Evolutionary conservation across 2,113 vertebrate genomes (phyloP).

Genomic region (Chascanopsetta lugubris): DNA sequence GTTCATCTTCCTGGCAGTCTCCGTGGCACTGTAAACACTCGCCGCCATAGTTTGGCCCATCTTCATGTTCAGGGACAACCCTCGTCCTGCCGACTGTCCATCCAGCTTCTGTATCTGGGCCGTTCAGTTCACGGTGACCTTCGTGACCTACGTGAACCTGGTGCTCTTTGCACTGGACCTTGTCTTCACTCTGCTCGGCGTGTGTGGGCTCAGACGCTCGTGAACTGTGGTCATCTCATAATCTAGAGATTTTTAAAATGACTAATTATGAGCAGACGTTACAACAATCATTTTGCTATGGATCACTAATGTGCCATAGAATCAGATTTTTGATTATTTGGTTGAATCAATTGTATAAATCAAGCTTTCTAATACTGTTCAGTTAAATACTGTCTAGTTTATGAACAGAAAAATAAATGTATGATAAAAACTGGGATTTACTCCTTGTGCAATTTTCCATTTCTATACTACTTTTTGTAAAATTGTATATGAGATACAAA

Average conservation of each 20-base stretch:
- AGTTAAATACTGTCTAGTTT: neutral
- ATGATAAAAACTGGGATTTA: too few relatives aligned
- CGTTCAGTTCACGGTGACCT: constrained; percentile 78
- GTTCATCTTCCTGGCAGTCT: constrained; percentile 79
- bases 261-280: too few relatives aligned
- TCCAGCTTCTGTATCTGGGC: constrained; percentile 73
- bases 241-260: too few relatives aligned
- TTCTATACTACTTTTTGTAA: neutral
- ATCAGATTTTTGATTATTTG: too few relatives aligned
- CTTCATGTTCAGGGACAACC: constrained; percentile 70
- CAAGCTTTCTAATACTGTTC: neutral
- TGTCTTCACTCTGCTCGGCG: constrained; percentile 78
- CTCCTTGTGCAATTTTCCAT: neutral
- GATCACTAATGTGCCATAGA: too few relatives aligned
- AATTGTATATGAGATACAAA: too few relatives aligned
- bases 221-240: neutral
- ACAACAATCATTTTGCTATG: too few relatives aligned
- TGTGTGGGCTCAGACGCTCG: constrained; percentile 64
- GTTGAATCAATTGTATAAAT: too few relatives aligned
- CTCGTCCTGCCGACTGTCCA: neutral
- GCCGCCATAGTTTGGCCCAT: constrained; percentile 83
- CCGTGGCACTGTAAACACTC: constrained; percentile 79
- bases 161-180: constrained; percentile 83
- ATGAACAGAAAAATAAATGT: too few relatives aligned
- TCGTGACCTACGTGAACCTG: constrained; percentile 85